Conservation (phyloP, 2,113 vertebrate species). For the Myotis brandtii region DNA sequence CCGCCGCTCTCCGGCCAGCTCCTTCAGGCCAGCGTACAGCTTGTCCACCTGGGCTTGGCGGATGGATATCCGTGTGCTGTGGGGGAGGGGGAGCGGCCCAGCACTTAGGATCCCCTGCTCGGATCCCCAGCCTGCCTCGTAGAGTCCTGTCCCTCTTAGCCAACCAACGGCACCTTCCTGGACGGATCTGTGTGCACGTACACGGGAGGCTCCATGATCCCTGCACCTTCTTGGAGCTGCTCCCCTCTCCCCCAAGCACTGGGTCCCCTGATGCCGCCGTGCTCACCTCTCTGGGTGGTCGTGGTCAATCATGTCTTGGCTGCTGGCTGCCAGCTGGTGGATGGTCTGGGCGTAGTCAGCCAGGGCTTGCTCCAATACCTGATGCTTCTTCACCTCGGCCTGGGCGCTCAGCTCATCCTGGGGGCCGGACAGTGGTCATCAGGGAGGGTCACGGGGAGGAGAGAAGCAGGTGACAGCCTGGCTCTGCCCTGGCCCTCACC, state of each 20-base stretch:
- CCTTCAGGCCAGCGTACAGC: constrained; percentile 93
- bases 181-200: background rate
- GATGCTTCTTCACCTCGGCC: constrained; percentile 95
- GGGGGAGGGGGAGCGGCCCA: fast-evolving
- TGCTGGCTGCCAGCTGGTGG: constrained; percentile 92
- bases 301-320: constrained; percentile 92
- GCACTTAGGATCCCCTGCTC: background rate
- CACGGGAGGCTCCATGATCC: background rate
- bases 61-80: constrained; percentile 89
- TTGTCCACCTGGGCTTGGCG: constrained; percentile 95
- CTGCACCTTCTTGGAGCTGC: background rate
- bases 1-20: constrained; percentile 92
- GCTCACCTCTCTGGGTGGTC: constrained; percentile 95
- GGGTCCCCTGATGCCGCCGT: background rate
- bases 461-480: background rate
- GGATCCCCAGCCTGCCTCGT: background rate
- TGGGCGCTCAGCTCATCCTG: constrained; percentile 96
- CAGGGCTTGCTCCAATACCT: constrained; percentile 93
- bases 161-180: background rate
- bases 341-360: constrained; percentile 94
- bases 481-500: constrained; percentile 80
- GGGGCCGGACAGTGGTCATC: background rate
- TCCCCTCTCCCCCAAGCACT: background rate
- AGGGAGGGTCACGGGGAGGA: background rate
- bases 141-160: background rate